Evolutionary conservation across 2,888 invertebrate species (phyloP).

Genomic region (Anthophora plumipes): DNA sequence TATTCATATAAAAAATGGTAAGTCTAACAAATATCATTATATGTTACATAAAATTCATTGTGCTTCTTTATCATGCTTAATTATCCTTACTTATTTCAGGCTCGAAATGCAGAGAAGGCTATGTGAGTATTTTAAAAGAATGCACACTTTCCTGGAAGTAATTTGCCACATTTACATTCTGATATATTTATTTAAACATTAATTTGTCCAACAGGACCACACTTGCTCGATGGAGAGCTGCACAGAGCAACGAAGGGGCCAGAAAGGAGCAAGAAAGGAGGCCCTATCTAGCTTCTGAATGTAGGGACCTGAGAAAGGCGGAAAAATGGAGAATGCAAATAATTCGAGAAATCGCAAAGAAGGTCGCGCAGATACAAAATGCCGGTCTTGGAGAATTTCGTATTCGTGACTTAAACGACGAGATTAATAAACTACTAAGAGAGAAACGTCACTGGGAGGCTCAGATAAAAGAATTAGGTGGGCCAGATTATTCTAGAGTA

Average conservation of each 20-base stretch:
- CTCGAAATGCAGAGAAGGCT: constrained; percentile 90
- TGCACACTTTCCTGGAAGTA: background rate
- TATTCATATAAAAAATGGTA: constrained; percentile 36
- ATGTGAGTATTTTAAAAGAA: constrained; percentile 86
- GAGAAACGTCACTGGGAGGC: constrained; percentile 99
- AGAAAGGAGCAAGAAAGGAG: constrained; percentile 92
- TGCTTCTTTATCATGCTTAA: background rate
- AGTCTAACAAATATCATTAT: constrained; percentile 1
- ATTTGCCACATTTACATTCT: background rate
- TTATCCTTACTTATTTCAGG: constrained; percentile 83
- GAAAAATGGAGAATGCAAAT: constrained; percentile 99
- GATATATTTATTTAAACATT: constrained; percentile 9
- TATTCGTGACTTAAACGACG: constrained; percentile 98
- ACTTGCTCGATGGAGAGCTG: constrained; percentile 98
- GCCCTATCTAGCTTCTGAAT: constrained; percentile 97
- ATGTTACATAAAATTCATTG: background rate
- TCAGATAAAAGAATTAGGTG: constrained; percentile 97
- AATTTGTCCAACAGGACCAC: constrained; percentile 91
- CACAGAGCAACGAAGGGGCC: constrained; percentile 96
- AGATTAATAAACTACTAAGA: constrained; percentile 98
- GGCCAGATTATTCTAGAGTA: constrained; percentile 95
- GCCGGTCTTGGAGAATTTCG: constrained; percentile 99
- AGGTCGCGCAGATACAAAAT: constrained; percentile 99
- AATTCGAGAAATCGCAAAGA: constrained; percentile 98
- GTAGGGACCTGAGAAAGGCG: constrained; percentile 95